Conservation (phyloP, 2,113 vertebrate species). For the Heterocephalus glaber region DNA sequence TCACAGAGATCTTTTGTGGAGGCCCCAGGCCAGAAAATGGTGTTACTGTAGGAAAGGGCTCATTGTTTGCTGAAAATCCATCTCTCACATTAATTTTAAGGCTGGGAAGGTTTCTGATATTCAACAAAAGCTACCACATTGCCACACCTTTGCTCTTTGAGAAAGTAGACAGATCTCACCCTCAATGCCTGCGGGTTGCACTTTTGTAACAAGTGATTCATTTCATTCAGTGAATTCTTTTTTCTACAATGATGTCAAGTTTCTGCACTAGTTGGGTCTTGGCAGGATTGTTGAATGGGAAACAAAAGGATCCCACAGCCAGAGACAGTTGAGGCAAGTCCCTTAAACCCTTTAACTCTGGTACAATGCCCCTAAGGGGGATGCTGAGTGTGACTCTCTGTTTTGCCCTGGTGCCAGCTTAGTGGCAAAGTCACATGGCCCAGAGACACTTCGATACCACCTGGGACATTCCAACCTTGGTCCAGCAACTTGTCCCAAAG, state of each 20-base stretch:
- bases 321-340: neutral
- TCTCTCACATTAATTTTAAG: fast-evolving
- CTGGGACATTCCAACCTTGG: neutral
- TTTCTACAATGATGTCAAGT: neutral
- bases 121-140: neutral
- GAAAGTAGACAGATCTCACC: neutral
- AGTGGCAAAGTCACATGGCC: neutral
- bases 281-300: neutral
- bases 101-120: neutral
- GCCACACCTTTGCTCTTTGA: slow-evolving; percentile 47
- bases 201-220: neutral
- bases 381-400: neutral
- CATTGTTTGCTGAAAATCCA: fast-evolving
- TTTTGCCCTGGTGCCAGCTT: neutral
- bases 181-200: neutral
- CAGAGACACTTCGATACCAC: neutral
- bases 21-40: neutral
- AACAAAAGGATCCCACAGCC: neutral
- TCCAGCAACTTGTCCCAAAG: neutral
- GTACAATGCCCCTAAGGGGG: too few relatives aligned
- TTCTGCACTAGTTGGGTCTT: neutral
- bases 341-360: neutral
- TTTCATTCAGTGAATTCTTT: neutral
- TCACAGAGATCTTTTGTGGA: neutral
- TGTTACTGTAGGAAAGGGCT: neutral